Conservation (phyloP, 2,888 invertebrate genomes). For the Homarus gammarus region DNA sequence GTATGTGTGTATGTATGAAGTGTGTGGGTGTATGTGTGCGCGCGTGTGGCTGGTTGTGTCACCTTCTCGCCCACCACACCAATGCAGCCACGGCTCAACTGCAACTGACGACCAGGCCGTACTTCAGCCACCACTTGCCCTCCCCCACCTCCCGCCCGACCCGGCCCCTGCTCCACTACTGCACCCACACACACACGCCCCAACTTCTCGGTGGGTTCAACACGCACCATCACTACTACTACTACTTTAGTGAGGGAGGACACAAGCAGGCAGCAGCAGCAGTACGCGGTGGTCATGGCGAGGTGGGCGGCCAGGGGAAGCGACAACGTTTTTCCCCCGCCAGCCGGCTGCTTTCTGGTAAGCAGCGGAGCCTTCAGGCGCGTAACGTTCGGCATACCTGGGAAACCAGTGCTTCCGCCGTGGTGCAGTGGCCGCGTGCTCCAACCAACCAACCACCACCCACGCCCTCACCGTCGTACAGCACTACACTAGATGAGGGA, state of each 20-base stretch:
- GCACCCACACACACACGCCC: neutral
- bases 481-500: neutral
- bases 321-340: slow-evolving; percentile 30
- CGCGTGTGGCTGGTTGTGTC: neutral
- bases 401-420: slow-evolving; percentile 37
- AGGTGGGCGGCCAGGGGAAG: neutral
- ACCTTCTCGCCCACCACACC: slow-evolving; percentile 25
- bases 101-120: slow-evolving; percentile 48
- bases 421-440: neutral
- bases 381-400: slow-evolving; percentile 48
- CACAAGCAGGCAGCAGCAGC: neutral
- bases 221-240: neutral
- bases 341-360: slow-evolving; percentile 22
- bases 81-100: slow-evolving; percentile 64
- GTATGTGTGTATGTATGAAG: too few species aligned
- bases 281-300: neutral
- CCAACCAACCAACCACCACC: neutral
- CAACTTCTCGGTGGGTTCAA: neutral
- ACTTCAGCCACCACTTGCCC: slow-evolving; percentile 9
- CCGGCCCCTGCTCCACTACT: neutral
- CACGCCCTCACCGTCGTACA: neutral
- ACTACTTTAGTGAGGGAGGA: neutral
- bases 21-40: neutral
- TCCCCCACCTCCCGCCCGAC: slow-evolving; percentile 14
- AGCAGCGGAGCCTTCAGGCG: slow-evolving; percentile 31